Percentiles rank a stretch among this genome's conserved stretches.
Conservation (phyloP, 2,113 vertebrate genomes). For the Piliocolobus tephrosceles region DNA sequence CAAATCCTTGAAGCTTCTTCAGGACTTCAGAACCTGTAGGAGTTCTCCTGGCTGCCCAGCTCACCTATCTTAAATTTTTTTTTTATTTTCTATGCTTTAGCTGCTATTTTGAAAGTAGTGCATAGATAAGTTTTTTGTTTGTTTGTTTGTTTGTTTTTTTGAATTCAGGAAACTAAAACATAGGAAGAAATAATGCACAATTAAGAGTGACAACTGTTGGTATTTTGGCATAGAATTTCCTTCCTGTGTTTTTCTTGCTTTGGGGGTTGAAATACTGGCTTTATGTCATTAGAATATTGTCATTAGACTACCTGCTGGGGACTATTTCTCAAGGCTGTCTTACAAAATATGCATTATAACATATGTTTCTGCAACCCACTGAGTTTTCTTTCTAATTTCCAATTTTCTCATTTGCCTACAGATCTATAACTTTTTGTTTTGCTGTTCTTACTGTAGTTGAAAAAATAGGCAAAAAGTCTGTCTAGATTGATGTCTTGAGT, state of each 20-base stretch:
- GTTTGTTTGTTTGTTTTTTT: neutral
- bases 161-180: neutral
- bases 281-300: neutral
- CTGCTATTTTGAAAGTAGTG: neutral
- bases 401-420: neutral
- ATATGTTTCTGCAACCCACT: neutral
- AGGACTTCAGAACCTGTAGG: fast-evolving
- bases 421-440: neutral
- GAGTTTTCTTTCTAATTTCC: neutral
- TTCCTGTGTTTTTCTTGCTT: neutral
- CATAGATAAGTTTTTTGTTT: no score
- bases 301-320: neutral
- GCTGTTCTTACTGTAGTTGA: neutral
- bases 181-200: neutral
- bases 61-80: neutral
- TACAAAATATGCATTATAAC: no score
- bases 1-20: neutral
- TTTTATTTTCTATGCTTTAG: neutral
- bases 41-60: fast-evolving
- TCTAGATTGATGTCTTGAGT: neutral
- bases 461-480: neutral
- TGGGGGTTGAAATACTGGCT: neutral
- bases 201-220: neutral
- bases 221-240: neutral
- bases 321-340: no score